Evolutionary conservation across 2,888 invertebrate genomes (phyloP).

Genomic region (Furcula furcula): DNA sequence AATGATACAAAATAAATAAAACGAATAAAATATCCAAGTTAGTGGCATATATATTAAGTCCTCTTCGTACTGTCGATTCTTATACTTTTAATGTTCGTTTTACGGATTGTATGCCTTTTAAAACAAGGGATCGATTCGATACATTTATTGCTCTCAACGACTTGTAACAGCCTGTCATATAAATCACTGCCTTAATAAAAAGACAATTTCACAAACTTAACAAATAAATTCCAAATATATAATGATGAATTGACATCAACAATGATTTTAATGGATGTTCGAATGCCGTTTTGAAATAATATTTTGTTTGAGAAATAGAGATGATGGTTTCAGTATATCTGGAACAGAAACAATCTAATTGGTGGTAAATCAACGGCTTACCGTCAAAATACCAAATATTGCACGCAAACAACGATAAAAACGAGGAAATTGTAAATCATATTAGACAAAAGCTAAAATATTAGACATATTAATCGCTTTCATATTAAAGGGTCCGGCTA

Average conservation of each 20-base stretch:
- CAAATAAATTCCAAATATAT: conserved; percentile 65
- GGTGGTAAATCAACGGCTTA: conserved; percentile 30
- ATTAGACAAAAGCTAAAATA: conserved; percentile 34
- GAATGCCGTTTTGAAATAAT: neutral
- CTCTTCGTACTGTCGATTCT: conserved; percentile 48
- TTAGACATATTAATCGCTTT: conserved; percentile 40
- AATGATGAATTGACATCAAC: conserved; percentile 37
- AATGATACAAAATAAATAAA: too few relatives aligned
- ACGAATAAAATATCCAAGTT: conserved; percentile 19
- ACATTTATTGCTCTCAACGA: conserved; percentile 67
- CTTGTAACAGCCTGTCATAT: conserved; percentile 63
- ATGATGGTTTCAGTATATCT: conserved; percentile 5
- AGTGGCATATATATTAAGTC: conserved; percentile 32
- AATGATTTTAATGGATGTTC: conserved; percentile 16
- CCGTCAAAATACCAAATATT: conserved; percentile 27
- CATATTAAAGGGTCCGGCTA: conserved; percentile 39
- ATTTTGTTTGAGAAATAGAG: conserved; percentile 5
- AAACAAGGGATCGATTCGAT: conserved; percentile 66
- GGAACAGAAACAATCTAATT: neutral
- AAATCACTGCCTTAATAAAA: conserved; percentile 72
- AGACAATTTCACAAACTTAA: conserved; percentile 59
- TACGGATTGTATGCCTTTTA: conserved; percentile 33
- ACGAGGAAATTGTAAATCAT: conserved; percentile 34
- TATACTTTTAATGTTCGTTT: conserved; percentile 43
- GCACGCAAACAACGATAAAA: conserved; percentile 29